Evolutionary conservation across 2,113 vertebrate species (phyloP), one percentile per base, ranked within the genome.

Genomic region (Dasyurus viverrinus): DNA sequence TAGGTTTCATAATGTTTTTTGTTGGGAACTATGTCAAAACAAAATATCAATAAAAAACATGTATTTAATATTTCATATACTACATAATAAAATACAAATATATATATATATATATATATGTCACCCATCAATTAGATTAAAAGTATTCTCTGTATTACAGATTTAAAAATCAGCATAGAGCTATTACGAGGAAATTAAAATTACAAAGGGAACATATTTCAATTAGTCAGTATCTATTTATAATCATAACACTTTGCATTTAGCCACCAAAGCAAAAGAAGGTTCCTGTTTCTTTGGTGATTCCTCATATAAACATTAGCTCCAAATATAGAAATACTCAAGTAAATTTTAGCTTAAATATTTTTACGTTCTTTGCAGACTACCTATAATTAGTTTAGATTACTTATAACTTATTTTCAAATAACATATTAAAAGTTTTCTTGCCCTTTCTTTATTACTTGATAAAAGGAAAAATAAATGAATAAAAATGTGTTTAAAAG

Each of bases 381-480:
- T 84, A 84, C 16, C 68, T 42, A 42, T n/a, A 19, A 84, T 42
- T n/a, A 42, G 0, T 84, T n/a, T 22, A 42, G 7, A 84, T 84
- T 42, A 84, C 68, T n/a, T n/a, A 84, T 23, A 84, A 84, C 16
- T 76, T 76, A 84, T 42, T 84, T 19, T 42, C n/a, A 84, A 93
- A 94, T 9, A 95, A 50, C 23, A 97, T 30, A 89, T 24, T 53
- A 10, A 36, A 47, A 55, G 89, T 90, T 50, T 27, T 94, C 42
- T 90, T 25, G 54, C 26, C 26, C 14, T 95, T 96, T 95, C 52
- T 93, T 93, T 89, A 68, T 52, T 92, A 93, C 46, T 89, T 93
- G 55, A 95, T 94, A 27, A 96, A 93, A 89, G 54, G 26, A 25
- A 96, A 22, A 92, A 91, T 91, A 94, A 91, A 91, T 26, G 84